Percentiles rank a stretch among this genome's conserved stretches.
Evolutionary conservation across 2,113 vertebrate species (phyloP).

Genomic region (Eurypyga helias): DNA sequence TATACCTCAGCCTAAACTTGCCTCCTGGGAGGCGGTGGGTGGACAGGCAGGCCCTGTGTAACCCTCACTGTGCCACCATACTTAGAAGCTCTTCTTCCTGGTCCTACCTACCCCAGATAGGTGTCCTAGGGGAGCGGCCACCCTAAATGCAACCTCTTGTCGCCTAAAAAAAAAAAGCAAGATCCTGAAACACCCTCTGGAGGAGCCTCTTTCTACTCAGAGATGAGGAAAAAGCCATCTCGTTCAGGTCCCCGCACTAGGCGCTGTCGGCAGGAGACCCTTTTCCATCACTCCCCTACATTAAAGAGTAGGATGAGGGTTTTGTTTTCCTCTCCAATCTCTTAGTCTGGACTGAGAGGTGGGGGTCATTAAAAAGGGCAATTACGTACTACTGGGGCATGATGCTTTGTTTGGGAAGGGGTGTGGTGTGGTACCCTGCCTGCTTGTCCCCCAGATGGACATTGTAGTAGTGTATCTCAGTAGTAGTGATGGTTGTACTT

Average conservation of each 20-base stretch:
- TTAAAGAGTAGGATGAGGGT: not conserved
- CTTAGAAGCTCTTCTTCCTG: not conserved
- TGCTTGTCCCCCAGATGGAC: fast-evolving
- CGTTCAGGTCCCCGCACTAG: fast-evolving
- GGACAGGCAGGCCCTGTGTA: not conserved
- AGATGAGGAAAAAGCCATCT: not conserved
- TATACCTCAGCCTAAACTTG: not conserved
- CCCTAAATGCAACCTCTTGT: not conserved
- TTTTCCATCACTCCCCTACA: not conserved
- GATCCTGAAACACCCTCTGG: not conserved
- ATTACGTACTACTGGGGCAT: not conserved
- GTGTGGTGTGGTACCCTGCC: not conserved
- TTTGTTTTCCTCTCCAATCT: not conserved
- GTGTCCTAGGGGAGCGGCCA: not conserved
- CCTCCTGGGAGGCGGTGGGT: not conserved
- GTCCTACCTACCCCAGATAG: not conserved
- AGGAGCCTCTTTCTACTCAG: not conserved
- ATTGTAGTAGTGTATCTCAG: fast-evolving
- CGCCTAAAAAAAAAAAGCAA: not conserved
- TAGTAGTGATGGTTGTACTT: not conserved
- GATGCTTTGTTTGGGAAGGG: not conserved
- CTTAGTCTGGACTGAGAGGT: not conserved
- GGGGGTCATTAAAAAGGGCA: not conserved
- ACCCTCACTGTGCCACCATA: not conserved
- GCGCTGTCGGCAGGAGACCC: not conserved